Evolutionary conservation across 2,888 invertebrate genomes (phyloP).

Genomic region (Icerya purchasi): DNA sequence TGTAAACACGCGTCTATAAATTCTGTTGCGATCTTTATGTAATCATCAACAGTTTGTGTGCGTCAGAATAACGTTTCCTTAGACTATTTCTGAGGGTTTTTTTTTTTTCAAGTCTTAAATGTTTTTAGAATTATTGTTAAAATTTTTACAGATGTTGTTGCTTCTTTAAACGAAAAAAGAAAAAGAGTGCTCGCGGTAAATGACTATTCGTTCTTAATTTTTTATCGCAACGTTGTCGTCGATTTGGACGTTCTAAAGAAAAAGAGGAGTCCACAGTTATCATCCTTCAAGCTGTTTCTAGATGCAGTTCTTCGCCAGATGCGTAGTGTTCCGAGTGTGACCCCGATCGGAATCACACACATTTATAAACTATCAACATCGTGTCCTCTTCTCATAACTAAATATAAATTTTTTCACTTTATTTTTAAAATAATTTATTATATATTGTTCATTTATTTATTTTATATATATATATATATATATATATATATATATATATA

Average conservation of each 20-base stretch:
- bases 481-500: not conserved
- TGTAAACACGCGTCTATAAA: too few species aligned
- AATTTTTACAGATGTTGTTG: slow-evolving; percentile 41
- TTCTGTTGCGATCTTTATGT: too few species aligned
- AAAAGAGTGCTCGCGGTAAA: slow-evolving; percentile 80
- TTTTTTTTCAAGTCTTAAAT: not conserved
- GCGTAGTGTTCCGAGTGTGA: not conserved
- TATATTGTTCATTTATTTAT: not conserved
- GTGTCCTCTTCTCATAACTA: not conserved
- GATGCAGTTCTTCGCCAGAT: slow-evolving; percentile 29
- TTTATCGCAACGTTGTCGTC: too few species aligned
- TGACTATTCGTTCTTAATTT: slow-evolving; percentile 52
- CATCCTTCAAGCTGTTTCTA: slow-evolving; percentile 37
- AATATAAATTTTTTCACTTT: not conserved
- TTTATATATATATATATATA: not conserved
- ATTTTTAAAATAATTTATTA: not conserved
- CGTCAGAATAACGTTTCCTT: too few species aligned
- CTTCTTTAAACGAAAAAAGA: slow-evolving; percentile 98
- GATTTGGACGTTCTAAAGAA: slow-evolving; percentile 32
- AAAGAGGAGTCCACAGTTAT: slow-evolving; percentile 31
- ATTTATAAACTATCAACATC: not conserved
- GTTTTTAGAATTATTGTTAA: not conserved
- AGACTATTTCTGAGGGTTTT: too few species aligned
- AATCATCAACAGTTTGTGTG: too few species aligned
- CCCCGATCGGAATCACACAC: too few species aligned